phyloP scores from a whole-genome alignment of 2,888 invertebrate species.

The Catocala fraxini region DNA sequence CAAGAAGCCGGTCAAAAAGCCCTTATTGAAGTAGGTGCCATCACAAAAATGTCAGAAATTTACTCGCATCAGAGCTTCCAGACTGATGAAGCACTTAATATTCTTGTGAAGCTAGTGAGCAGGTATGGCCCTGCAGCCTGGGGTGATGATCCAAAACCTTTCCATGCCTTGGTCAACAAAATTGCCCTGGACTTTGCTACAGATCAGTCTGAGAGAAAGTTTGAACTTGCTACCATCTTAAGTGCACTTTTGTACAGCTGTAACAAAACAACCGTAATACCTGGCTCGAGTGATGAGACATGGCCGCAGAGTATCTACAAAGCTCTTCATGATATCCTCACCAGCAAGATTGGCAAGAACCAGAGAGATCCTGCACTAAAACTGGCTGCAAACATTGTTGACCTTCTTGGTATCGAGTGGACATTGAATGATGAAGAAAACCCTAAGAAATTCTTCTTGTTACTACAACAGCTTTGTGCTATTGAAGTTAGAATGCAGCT shows the following conservation, averaged over 20 bases:
- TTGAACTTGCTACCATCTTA: constrained; percentile 94
- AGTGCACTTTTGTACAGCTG: constrained; percentile 92
- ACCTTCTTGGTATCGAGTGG: constrained; percentile 95
- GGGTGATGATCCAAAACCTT: constrained; percentile 93
- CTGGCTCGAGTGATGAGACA: constrained; percentile 90
- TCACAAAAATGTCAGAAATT: constrained; percentile 94
- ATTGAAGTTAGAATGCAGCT: constrained; percentile 98
- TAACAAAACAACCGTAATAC: constrained; percentile 89
- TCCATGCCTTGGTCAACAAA: constrained; percentile 94
- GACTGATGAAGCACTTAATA: constrained; percentile 95
- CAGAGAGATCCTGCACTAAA: constrained; percentile 96
- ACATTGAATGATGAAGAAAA: constrained; percentile 92
- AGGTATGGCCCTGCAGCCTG: constrained; percentile 92
- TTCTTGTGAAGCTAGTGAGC: constrained; percentile 92
- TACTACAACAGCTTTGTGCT: constrained; percentile 94
- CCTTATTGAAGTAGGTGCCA: constrained; percentile 92
- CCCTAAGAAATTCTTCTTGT: constrained; percentile 94
- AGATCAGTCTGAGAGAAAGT: constrained; percentile 95
- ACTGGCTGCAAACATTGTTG: constrained; percentile 93
- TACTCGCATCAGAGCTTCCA: constrained; percentile 96
- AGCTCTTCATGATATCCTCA: constrained; percentile 94
- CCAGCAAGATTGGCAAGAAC: constrained; percentile 94
- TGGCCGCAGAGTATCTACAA: constrained; percentile 95
- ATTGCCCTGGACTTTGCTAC: constrained; percentile 95
- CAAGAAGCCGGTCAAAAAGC: constrained; percentile 93